A percentile compares a stretch with the other conserved stretches of the same genome.
These are phyloP conservation scores for Caenorhabditis panamensis DNA, from an alignment of 2,888 invertebrate genomes.

Conservation along the genomic window DNA sequence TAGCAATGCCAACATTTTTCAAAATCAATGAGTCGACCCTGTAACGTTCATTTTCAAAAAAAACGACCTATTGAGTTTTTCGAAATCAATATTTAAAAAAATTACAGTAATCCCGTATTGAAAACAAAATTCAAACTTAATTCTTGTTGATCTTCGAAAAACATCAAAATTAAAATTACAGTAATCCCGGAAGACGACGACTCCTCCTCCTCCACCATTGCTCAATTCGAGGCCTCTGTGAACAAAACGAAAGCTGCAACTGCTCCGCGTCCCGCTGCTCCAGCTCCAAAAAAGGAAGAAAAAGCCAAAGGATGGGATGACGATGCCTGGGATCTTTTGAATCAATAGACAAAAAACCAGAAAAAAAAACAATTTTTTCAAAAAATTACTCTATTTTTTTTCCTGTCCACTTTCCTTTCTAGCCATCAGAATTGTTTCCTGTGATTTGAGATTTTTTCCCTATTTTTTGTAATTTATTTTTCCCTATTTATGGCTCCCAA, in stretches of 20 bases:
- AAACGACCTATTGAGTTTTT: too few species aligned
- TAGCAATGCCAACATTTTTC: too few species aligned
- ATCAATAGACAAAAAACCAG: constrained; percentile 61
- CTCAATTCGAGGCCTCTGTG: constrained; percentile 68
- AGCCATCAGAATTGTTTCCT: constrained; percentile 56
- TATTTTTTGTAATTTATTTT: background rate
- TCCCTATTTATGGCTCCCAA: background rate
- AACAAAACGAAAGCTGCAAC: constrained; percentile 57
- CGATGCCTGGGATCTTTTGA: constrained; percentile 80
- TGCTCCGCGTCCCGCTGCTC: constrained; percentile 23
- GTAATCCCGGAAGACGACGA: constrained; percentile 30
- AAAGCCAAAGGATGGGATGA: constrained; percentile 76
- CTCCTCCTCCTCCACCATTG: constrained; percentile 63
- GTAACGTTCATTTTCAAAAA: too few species aligned
- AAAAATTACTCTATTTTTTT: constrained; percentile 6
- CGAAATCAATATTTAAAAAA: background rate
- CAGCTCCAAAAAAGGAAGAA: constrained; percentile 52
- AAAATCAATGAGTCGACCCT: too few species aligned
- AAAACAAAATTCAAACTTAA: too few species aligned
- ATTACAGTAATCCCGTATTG: background rate
- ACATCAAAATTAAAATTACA: background rate
- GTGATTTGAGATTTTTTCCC: constrained; percentile 37
- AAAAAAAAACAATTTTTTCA: background rate
- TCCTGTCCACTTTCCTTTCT: constrained; percentile 42
- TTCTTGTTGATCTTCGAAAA: background rate